Base-by-base conservation (phyloP, 2,797 vertebrate species). In the Pyrocephalus nanus region DNA sequence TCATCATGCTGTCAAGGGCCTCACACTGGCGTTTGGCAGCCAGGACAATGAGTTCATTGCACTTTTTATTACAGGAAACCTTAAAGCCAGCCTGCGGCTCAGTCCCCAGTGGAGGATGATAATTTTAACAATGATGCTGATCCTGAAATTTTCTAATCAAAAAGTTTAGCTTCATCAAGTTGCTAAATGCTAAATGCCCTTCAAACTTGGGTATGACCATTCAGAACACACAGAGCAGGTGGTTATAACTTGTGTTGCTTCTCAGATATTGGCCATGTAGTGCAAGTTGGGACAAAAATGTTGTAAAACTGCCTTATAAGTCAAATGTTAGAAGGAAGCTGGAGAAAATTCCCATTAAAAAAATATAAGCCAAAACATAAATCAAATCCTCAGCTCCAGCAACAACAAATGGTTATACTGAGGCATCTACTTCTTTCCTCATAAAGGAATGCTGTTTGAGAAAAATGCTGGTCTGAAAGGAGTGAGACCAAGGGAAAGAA, bases 1-100 rank as follows among this genome's bases (percentile, higher is more conserved):
- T 92, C 93, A 62, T 92, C 91, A 22, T 71, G 95, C 93, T 92
- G 88, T 95, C 84, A 94, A 92, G 96, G 92, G 80, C 83, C 85
- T 78, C 74, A 65, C 87, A 88, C 47, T 85, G 83, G 78, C 1
- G 13, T 75, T 92, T 96, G 88, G 95, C 90, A 93, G 93, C 84
- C 62, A 75, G 96, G 83, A 86, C 91, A 94, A 86, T 74, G 86
- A 94, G 92, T 87, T 96, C 85, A 81, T 50, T 75, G 66, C 53
- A 2, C 60, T 70, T 96, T 96, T 96, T 93, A 96, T 86, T 57
- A 91, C 91, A 67, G 83, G 57, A 96, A 85, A 73, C 54, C 55
- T 92, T 36, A 88, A 86, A 93, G 26, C 54, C 90, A 96, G 78
- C 47, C 54, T 77, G 76, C 4, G 13, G 60, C 83, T 82, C 6